Percentiles rank a stretch among this genome's conserved stretches.
Conservation (phyloP, 2,797 vertebrate species). For the Acridotheres tristis region DNA sequence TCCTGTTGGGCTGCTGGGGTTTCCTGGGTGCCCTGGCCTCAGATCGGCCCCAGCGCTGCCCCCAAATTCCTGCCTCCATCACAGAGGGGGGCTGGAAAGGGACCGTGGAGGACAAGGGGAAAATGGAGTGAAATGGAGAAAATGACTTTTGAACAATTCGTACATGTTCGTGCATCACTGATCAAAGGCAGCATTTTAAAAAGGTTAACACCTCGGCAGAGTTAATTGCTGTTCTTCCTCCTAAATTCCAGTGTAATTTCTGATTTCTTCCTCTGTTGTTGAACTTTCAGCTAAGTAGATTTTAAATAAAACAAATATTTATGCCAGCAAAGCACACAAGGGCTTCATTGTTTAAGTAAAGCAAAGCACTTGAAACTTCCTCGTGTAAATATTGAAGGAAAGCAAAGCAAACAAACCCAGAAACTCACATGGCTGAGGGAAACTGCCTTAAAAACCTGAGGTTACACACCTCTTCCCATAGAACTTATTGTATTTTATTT, state of each 20-base stretch:
- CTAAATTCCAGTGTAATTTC: not conserved
- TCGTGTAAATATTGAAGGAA: not conserved
- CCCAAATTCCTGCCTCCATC: not conserved
- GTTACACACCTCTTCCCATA: not conserved
- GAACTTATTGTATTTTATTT: not conserved
- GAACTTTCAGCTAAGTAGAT: slow-evolving; percentile 11
- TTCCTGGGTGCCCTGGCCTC: not conserved
- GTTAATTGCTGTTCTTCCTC: slow-evolving; percentile 6
- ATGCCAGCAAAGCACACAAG: not conserved
- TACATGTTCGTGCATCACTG: fast-evolving
- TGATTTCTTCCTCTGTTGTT: not conserved
- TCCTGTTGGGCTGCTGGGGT: not conserved
- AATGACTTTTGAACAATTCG: not conserved
- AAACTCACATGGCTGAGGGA: not conserved
- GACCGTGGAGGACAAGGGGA: not conserved
- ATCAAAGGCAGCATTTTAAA: not conserved
- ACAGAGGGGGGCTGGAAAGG: not conserved
- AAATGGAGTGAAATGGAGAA: not conserved
- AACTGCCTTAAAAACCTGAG: not conserved
- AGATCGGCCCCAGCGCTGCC: not conserved
- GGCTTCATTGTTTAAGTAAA: not conserved
- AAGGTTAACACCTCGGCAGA: not conserved
- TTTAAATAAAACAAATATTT: slow-evolving; percentile 51
- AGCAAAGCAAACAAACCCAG: not conserved
- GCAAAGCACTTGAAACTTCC: not conserved